These are phyloP conservation scores for Harpegnathos saltator DNA, from an alignment of 1,140 invertebrate species.

Conservation along the genomic window DNA sequence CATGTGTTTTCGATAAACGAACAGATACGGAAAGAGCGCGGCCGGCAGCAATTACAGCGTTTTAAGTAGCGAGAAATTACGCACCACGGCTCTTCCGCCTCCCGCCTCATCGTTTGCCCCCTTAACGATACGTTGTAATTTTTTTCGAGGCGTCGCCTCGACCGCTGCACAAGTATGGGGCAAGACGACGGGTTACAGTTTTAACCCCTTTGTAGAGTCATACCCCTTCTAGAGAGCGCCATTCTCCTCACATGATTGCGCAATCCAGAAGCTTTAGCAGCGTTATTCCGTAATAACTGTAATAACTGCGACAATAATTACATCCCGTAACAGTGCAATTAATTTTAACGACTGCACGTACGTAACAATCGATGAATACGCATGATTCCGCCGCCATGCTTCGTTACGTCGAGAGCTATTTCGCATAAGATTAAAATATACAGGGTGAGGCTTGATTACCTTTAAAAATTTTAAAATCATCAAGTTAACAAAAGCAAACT, in stretches of 20 bases:
- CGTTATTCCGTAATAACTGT: background rate
- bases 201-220: too few species aligned
- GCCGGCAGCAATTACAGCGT: background rate
- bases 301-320: background rate
- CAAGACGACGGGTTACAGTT: too few species aligned
- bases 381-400: background rate
- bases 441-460: too few species aligned
- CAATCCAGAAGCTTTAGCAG: background rate
- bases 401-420: background rate
- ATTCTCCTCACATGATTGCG: background rate
- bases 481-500: too few species aligned
- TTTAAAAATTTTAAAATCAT: too few species aligned
- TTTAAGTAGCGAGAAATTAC: background rate
- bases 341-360: background rate
- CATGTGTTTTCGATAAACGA: background rate
- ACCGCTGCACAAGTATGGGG: too few species aligned
- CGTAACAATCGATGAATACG: background rate
- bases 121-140: too few species aligned
- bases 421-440: too few species aligned
- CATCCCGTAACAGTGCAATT: constrained; percentile 1
- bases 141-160: too few species aligned
- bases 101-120: too few species aligned
- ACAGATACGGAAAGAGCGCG: background rate
- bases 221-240: background rate
- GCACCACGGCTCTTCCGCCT: background rate